Evolutionary conservation across 2,797 vertebrate species (phyloP).

Genomic region (Myotis pilosus): DNA sequence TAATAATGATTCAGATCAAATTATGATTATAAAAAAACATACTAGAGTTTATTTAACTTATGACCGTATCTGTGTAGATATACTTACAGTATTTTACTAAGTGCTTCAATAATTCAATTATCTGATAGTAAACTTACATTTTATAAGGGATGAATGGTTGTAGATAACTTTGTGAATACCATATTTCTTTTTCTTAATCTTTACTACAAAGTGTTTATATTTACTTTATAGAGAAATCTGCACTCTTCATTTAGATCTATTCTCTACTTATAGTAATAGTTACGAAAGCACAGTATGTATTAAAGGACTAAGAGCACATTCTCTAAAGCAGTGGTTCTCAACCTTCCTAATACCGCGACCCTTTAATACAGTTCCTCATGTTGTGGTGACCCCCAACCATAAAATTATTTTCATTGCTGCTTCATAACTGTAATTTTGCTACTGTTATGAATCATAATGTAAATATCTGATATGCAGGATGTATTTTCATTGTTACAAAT

Average conservation of each 20-base stretch:
- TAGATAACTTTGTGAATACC: not conserved
- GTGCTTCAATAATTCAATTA: not conserved
- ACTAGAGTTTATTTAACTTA: not conserved
- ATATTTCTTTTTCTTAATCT: not conserved
- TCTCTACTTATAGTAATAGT: not conserved
- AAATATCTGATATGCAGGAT: too few species aligned
- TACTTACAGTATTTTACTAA: not conserved
- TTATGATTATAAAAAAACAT: not conserved
- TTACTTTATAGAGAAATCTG: not conserved
- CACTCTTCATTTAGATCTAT: not conserved
- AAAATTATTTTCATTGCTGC: too few species aligned
- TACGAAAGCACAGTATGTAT: not conserved
- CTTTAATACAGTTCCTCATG: too few species aligned
- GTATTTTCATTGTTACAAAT: too few species aligned
- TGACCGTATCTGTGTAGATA: not conserved
- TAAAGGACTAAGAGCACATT: not conserved
- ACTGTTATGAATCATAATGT: too few species aligned
- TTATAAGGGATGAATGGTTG: not conserved
- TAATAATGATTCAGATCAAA: not conserved
- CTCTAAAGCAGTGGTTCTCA: not conserved
- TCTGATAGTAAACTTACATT: not conserved
- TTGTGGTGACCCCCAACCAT: too few species aligned
- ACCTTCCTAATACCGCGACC: too few species aligned
- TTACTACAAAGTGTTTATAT: not conserved
- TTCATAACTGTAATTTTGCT: too few species aligned